Conservation (phyloP, 2,113 vertebrate species). For the Tupaia chinensis region DNA sequence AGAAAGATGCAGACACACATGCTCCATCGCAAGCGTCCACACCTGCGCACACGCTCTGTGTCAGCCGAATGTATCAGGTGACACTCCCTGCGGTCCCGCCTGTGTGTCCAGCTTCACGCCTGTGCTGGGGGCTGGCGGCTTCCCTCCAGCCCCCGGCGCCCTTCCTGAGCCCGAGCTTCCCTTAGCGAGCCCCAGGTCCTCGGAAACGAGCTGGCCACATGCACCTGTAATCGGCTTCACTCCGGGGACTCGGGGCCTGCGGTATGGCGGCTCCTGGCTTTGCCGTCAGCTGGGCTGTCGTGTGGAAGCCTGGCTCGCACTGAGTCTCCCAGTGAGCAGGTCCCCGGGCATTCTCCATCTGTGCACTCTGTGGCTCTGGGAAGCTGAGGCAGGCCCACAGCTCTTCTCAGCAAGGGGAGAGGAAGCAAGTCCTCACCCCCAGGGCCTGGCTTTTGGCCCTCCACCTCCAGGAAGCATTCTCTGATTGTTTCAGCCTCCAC, state of each 20-base stretch:
- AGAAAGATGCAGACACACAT: neutral
- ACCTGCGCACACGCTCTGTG: neutral
- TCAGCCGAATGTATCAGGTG: neutral
- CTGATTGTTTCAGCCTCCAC: neutral
- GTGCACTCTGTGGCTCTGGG: neutral
- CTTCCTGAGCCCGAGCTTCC: neutral
- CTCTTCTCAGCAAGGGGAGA: neutral
- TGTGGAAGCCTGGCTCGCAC: neutral
- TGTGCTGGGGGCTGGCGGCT: accelerated
- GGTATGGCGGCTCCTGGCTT: neutral
- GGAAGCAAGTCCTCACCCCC: neutral
- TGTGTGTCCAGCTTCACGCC: accelerated
- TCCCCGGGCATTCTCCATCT: neutral
- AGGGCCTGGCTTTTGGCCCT: neutral
- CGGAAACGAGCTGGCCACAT: neutral
- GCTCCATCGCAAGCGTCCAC: neutral
- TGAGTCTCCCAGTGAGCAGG: neutral
- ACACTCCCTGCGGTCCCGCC: neutral
- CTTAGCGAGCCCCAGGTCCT: neutral
- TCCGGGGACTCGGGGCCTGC: neutral
- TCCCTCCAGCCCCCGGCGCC: neutral
- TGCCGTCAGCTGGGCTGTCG: neutral
- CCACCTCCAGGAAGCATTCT: neutral
- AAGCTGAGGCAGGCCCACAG: neutral
- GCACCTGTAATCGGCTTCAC: neutral